A percentile compares a stretch with the other conserved stretches of the same genome.
phyloP scores from a whole-genome alignment of 2,797 vertebrate genomes.

The Iguana delicatissima region DNA sequence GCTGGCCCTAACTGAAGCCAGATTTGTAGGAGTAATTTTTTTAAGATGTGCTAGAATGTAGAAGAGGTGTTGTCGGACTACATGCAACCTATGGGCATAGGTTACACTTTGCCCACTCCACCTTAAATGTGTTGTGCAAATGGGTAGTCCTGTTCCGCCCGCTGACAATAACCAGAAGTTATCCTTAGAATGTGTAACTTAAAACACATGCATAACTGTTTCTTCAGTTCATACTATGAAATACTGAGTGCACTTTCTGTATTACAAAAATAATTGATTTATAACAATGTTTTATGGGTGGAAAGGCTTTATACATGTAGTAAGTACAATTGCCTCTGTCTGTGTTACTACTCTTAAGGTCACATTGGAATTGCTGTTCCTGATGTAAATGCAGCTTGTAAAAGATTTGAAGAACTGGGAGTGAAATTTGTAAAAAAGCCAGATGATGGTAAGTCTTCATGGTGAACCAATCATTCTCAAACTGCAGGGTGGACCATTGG shows the following conservation, averaged over 20 bases:
- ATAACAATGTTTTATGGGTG: not conserved
- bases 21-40: too few relatives aligned
- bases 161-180: not conserved
- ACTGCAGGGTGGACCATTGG: not conserved
- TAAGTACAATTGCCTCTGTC: not conserved
- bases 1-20: too few relatives aligned
- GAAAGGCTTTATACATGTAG: not conserved
- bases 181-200: not conserved
- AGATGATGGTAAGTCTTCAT: constrained; percentile 88
- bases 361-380: constrained; percentile 98
- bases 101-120: too few relatives aligned
- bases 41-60: too few relatives aligned
- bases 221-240: not conserved
- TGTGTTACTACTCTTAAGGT: constrained; percentile 79
- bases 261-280: not conserved
- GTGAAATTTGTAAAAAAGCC: constrained; percentile 98
- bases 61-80: too few relatives aligned
- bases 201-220: constrained; percentile 5
- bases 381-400: constrained; percentile 91
- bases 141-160: too few relatives aligned
- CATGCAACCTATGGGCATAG: too few relatives aligned
- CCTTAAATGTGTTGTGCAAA: too few relatives aligned
- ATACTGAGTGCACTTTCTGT: constrained; percentile 5
- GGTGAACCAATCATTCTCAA: not conserved
- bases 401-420: constrained; percentile 93